phyloP scores from a whole-genome alignment of 2,888 invertebrate genomes.

The Idaea dimidiata region DNA sequence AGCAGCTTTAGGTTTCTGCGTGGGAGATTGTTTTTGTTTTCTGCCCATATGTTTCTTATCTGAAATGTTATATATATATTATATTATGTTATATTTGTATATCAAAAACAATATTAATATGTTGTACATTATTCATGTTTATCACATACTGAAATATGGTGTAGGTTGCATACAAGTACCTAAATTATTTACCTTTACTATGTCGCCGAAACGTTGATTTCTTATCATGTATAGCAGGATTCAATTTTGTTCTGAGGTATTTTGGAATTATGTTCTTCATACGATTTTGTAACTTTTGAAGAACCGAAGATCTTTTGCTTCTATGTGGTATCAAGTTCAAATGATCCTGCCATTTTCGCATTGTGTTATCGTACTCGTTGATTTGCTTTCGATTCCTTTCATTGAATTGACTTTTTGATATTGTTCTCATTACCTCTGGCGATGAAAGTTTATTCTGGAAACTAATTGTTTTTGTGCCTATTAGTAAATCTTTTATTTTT shows the following conservation, averaged over 20 bases:
- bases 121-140: background rate
- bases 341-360: constrained; percentile 55
- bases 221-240: constrained; percentile 36
- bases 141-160: background rate
- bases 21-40: background rate
- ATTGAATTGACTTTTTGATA: constrained; percentile 43
- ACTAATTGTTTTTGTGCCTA: constrained; percentile 42
- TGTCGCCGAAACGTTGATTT: constrained; percentile 19
- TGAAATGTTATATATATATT: too few relatives aligned
- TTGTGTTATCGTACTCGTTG: constrained; percentile 44
- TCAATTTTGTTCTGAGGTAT: constrained; percentile 54
- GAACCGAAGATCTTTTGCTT: constrained; percentile 41
- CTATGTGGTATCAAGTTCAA: constrained; percentile 38
- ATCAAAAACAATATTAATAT: too few relatives aligned
- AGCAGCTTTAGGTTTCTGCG: background rate
- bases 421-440: constrained; percentile 43
- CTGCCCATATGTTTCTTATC: constrained; percentile 6
- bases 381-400: constrained; percentile 41
- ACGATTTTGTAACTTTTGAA: constrained; percentile 32
- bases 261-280: constrained; percentile 60
- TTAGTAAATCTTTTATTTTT: constrained; percentile 48
- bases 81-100: too few relatives aligned
- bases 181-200: background rate
- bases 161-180: background rate
- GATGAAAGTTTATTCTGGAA: constrained; percentile 45